Conservation (phyloP, 2,113 vertebrate species). For the Argyrosomus japonicus region DNA sequence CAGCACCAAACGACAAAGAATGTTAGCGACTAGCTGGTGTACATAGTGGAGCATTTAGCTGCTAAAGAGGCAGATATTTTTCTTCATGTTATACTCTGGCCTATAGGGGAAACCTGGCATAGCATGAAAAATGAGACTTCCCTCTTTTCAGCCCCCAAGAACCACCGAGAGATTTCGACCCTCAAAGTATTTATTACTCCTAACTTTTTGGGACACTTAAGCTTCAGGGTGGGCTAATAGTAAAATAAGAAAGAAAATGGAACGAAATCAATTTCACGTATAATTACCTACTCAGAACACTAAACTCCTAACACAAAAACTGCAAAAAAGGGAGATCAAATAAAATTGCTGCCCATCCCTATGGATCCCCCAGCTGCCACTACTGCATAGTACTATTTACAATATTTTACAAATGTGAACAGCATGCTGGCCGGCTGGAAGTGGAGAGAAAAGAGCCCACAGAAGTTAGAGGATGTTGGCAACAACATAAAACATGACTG, state of each 20-base stretch:
- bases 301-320: neutral
- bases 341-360: neutral
- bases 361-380: neutral
- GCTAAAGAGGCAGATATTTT: neutral
- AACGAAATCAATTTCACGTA: neutral
- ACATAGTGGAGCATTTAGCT: slow-evolving; percentile 15
- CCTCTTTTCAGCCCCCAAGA: neutral
- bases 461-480: neutral
- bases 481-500: too few species aligned
- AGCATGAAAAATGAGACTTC: slow-evolving; percentile 14
- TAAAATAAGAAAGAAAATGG: neutral
- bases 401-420: neutral
- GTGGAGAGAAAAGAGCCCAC: neutral
- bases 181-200: slow-evolving; percentile 9
- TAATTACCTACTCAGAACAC: neutral
- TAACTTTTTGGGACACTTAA: neutral
- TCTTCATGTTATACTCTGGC: neutral
- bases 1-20: neutral
- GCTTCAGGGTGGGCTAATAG: neutral
- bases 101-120: slow-evolving; percentile 2
- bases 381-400: neutral
- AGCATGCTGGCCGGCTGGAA: neutral
- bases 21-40: neutral
- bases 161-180: neutral
- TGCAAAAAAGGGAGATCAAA: neutral